Conservation (phyloP, 1,140 invertebrate genomes). For the Platyscapa corneri region DNA sequence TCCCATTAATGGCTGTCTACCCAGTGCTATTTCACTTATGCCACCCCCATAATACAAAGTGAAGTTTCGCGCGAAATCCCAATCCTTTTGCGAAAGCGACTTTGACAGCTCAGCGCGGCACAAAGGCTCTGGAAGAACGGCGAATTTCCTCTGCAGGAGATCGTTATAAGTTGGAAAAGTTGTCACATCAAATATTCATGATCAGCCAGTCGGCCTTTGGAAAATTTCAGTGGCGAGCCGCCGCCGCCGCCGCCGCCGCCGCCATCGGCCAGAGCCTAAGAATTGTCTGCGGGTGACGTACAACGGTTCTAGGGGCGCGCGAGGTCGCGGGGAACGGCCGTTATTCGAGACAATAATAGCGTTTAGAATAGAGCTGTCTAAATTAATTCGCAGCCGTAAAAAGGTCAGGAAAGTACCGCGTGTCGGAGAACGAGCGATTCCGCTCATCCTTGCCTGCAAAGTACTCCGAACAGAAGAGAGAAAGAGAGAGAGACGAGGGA, state of each 20-base stretch:
- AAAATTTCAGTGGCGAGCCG: neutral
- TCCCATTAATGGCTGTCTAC: constrained; percentile 43
- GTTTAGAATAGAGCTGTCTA: constrained; percentile 36
- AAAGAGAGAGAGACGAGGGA: neutral
- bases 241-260: no score
- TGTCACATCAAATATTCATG: constrained; percentile 33
- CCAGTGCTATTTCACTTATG: constrained; percentile 26
- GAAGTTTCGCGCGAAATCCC: neutral
- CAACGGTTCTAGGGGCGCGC: no score
- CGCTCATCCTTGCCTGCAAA: neutral
- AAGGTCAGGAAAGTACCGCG: constrained; percentile 36
- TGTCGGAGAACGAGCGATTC: neutral
- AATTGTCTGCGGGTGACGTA: neutral
- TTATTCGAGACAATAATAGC: constrained; percentile 41
- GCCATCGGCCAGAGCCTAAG: neutral
- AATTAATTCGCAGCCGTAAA: constrained; percentile 48
- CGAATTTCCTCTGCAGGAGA: neutral
- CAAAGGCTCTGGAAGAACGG: neutral
- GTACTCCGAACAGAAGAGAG: neutral
- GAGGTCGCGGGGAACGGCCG: neutral
- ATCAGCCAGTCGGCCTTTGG: neutral
- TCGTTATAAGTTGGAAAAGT: constrained; percentile 29
- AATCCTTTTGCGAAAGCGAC: neutral
- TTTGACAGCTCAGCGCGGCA: neutral
- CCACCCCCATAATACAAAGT: constrained; percentile 1